Evolutionary conservation across 2,113 vertebrate species (phyloP), one percentile per base, ranked within the genome.

Genomic region (Myrmophylax atrothorax): DNA sequence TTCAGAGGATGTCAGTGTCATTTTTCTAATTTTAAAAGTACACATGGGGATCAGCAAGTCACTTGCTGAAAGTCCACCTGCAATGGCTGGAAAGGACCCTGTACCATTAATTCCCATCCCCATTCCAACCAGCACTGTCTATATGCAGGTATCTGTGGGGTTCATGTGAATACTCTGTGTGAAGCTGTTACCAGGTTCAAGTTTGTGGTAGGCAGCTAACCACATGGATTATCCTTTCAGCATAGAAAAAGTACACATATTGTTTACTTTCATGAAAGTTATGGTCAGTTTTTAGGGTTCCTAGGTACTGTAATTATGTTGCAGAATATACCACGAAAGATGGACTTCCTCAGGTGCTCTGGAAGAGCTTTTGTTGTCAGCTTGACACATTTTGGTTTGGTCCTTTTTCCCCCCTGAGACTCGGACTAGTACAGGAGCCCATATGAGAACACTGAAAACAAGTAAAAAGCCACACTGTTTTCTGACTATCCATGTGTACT

Each of bases 21-120:
- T 13, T 87, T 73, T 93, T 62, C 35, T 69, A 46, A 22, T 62
- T 83, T 56, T 75, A 46, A 24, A 74, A 50, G 11, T 38, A 10
- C 3, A 2, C 0, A 0, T 59, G 12, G 8, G 23, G 9, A 31
- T 79, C 47, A 60, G 8, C 0, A 0, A 76, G 33, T 84, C 20
- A 35, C 31, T 84, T 81, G n/a, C 46, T 50, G 2, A 17, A 58
- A 50, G 19, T 72, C 28, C 3, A 7, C 20, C n/a, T 68, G 60
- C 58, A 53, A 1, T 10, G 87, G 56, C n/a, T 50, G 19, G 24
- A 24, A 50, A 64, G 23, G 22, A 60, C 19, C 5, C 17, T 62
- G 6, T 76, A 19, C 20, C 4, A 6, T 9, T 60, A 49, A 49
- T 40, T 74, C 7, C 18, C 5, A 25, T 47, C 15, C 47, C 37